Percentiles rank a stretch among this genome's conserved stretches.
These are phyloP conservation scores for Mirounga angustirostris DNA, from an alignment of 2,113 vertebrate genomes.

Conservation along the genomic window DNA sequence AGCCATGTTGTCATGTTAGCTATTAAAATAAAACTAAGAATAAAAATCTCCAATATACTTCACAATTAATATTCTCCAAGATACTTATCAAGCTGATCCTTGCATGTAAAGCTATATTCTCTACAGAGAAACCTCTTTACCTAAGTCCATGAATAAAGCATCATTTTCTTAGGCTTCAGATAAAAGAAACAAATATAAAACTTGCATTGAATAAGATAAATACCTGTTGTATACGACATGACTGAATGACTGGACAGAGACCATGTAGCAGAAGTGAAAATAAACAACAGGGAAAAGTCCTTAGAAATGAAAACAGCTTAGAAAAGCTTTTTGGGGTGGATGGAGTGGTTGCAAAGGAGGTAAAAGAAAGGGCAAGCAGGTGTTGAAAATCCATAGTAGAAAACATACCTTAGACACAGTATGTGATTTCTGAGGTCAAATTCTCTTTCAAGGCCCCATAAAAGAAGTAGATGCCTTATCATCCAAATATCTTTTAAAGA, in stretches of 20 bases:
- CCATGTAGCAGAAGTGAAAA: background rate
- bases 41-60: constrained; percentile 16
- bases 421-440: background rate
- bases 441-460: background rate
- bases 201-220: background rate
- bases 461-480: background rate
- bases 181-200: constrained; percentile 25
- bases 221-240: background rate
- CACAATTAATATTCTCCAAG: constrained; percentile 41
- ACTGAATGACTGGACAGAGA: background rate
- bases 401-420: background rate
- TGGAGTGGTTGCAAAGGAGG: background rate
- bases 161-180: background rate
- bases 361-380: background rate
- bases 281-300: background rate
- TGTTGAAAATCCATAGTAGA: background rate
- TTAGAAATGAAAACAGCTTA: background rate
- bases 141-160: constrained; percentile 15
- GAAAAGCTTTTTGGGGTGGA: background rate
- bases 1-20: background rate
- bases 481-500: background rate
- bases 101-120: background rate
- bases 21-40: constrained; percentile 64
- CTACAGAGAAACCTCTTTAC: background rate
- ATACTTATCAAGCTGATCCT: constrained; percentile 39